phyloP scores from a whole-genome alignment of 2,113 vertebrate species.

The Mobula birostris region DNA sequence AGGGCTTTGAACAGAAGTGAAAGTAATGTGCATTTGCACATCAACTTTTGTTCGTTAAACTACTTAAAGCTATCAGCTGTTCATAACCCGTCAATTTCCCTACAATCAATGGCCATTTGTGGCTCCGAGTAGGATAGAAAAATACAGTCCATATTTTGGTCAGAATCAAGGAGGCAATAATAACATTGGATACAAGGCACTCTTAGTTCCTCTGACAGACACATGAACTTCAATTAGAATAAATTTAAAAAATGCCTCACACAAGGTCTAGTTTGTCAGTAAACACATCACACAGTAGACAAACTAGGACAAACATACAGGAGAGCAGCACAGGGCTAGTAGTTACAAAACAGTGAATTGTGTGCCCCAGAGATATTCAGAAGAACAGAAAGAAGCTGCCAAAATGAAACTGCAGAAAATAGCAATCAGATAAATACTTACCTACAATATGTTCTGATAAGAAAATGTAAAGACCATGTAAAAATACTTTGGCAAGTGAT shows the following conservation, averaged over 20 bases:
- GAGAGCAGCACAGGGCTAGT: slow-evolving; percentile 6
- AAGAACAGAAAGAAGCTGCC: slow-evolving; percentile 21
- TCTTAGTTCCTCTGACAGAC: slow-evolving; percentile 47
- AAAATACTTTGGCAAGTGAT: slow-evolving; percentile 37
- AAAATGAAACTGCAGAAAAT: slow-evolving; percentile 3
- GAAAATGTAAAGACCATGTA: slow-evolving; percentile 14
- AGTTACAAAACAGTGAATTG: slow-evolving; percentile 35
- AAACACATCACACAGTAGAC: slow-evolving; percentile 59
- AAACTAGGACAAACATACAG: slow-evolving; percentile 40
- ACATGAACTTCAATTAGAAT: slow-evolving; percentile 48
- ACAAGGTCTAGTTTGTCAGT: slow-evolving; percentile 55
- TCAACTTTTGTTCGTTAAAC: slow-evolving; percentile 47
- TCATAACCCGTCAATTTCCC: slow-evolving; percentile 46
- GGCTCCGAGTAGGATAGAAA: slow-evolving; percentile 67
- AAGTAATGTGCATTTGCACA: slow-evolving; percentile 57
- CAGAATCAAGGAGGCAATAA: slow-evolving; percentile 48
- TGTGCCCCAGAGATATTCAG: slow-evolving; percentile 25
- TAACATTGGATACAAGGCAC: slow-evolving; percentile 41
- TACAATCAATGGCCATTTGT: slow-evolving; percentile 45
- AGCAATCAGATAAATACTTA: neutral
- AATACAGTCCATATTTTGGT: slow-evolving; percentile 44
- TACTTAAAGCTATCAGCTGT: slow-evolving; percentile 64
- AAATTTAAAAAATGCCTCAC: slow-evolving; percentile 62
- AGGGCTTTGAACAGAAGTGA: slow-evolving; percentile 40
- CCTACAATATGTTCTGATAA: neutral